Conservation (phyloP, 92 coral and sea anemone species). For the Montipora capitata region DNA sequence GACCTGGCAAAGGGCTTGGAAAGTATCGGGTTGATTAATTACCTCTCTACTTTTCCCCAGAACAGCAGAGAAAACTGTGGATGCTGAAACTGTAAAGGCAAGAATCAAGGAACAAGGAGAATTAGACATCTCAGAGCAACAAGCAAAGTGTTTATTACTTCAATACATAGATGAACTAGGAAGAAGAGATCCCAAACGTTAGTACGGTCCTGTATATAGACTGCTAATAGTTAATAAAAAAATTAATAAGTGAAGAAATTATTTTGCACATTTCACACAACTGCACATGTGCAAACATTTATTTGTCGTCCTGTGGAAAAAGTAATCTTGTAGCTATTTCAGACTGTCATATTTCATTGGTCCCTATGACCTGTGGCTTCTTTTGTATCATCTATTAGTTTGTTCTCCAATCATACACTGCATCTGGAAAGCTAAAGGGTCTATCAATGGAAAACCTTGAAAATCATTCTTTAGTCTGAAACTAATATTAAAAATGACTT, state of each 20-base stretch:
- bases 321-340: no score
- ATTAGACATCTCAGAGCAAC: conserved; percentile 19
- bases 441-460: no score
- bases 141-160: conserved; percentile 16
- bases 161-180: conserved; percentile 23
- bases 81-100: not conserved
- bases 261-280: no score
- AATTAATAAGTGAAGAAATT: not conserved
- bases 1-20: conserved; percentile 44
- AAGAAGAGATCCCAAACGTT: conserved; percentile 18
- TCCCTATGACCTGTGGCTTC: no score
- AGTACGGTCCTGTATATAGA: conserved; percentile 5
- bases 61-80: conserved; percentile 2
- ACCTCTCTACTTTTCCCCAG: not conserved
- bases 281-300: no score
- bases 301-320: no score
- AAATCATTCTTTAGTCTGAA: no score
- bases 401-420: no score
- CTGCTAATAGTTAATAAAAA: not conserved
- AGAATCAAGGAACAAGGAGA: conserved; percentile 17
- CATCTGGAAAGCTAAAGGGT: no score
- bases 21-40: conserved; percentile 31
- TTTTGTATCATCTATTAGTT: no score
- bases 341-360: no score
- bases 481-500: no score